phyloP scores from a whole-genome alignment of 2,113 vertebrate species.

The Myiopsitta monachus region DNA sequence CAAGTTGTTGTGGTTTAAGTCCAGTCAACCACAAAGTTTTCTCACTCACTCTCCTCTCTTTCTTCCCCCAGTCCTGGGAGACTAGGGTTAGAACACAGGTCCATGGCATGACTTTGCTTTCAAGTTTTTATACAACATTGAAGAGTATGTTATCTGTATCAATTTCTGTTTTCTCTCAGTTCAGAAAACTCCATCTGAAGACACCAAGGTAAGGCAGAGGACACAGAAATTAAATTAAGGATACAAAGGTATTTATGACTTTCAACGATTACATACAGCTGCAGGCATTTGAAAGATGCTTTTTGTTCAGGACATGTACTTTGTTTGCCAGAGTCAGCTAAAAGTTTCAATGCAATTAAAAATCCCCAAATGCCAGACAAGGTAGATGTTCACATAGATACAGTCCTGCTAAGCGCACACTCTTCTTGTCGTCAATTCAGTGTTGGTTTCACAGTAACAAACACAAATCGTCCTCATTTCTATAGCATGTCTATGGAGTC shows the following conservation, averaged over 20 bases:
- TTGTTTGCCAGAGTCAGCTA: slow-evolving; percentile 37
- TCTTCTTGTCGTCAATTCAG: slow-evolving; percentile 71
- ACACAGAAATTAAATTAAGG: slow-evolving; percentile 63
- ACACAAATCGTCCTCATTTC: slow-evolving; percentile 71
- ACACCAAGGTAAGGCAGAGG: slow-evolving; percentile 32
- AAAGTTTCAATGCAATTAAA: slow-evolving; percentile 52
- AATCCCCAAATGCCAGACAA: slow-evolving; percentile 57
- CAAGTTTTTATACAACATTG: slow-evolving; percentile 33
- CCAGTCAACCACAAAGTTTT: no score
- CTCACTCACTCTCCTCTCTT: no score
- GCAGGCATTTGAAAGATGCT: slow-evolving; percentile 51
- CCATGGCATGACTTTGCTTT: slow-evolving; percentile 16
- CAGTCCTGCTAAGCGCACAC: slow-evolving; percentile 65
- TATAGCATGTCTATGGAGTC: slow-evolving; percentile 72
- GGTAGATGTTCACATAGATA: slow-evolving; percentile 44
- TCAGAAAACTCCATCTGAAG: slow-evolving; percentile 57
- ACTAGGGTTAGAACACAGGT: slow-evolving; percentile 3
- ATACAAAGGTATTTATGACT: slow-evolving; percentile 55
- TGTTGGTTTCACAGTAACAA: slow-evolving; percentile 73
- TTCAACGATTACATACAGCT: slow-evolving; percentile 46
- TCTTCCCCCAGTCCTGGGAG: no score
- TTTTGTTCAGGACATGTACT: slow-evolving; percentile 7
- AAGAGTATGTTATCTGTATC: slow-evolving; percentile 24
- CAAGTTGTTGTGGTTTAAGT: no score
- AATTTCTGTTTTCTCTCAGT: slow-evolving; percentile 41